A percentile compares a stretch with the other conserved stretches of the same genome.
Evolutionary conservation across 2,888 invertebrate species (phyloP).

Genomic region (Reticulitermes lucifugus): DNA sequence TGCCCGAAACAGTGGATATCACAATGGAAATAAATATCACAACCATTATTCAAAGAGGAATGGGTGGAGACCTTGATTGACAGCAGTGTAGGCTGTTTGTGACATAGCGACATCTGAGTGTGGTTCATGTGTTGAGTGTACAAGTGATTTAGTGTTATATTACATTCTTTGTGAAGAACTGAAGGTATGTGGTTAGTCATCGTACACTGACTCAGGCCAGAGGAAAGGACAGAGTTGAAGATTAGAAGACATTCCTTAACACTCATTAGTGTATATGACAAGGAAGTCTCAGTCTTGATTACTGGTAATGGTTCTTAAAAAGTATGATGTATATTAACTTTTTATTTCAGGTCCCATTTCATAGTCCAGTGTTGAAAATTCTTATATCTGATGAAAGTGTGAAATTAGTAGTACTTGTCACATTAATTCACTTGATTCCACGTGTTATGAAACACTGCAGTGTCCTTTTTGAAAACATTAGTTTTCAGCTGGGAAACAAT

Average conservation of each 20-base stretch:
- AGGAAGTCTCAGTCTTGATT: background rate
- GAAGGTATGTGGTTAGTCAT: background rate
- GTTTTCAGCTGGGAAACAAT: background rate
- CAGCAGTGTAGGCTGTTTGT: background rate
- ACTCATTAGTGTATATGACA: background rate
- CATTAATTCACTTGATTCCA: background rate
- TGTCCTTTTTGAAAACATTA: background rate
- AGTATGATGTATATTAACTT: background rate
- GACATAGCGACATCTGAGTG: background rate
- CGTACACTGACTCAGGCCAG: background rate
- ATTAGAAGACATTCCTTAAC: no score
- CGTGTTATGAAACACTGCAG: background rate
- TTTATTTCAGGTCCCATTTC: background rate
- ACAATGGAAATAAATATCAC: constrained; percentile 29
- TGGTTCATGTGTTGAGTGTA: background rate
- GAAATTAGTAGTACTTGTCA: background rate
- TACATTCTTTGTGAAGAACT: background rate
- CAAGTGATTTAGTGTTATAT: background rate
- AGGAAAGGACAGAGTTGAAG: background rate
- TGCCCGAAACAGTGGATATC: constrained; percentile 23
- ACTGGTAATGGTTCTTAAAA: background rate
- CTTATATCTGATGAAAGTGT: background rate
- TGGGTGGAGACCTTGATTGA: constrained; percentile 30
- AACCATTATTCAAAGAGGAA: constrained; percentile 31
- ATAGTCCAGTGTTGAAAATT: background rate